A percentile compares a stretch with the other conserved stretches of the same genome.
phyloP scores from a whole-genome alignment of 1,140 invertebrate genomes.

The Akabosia matsudoensis region DNA sequence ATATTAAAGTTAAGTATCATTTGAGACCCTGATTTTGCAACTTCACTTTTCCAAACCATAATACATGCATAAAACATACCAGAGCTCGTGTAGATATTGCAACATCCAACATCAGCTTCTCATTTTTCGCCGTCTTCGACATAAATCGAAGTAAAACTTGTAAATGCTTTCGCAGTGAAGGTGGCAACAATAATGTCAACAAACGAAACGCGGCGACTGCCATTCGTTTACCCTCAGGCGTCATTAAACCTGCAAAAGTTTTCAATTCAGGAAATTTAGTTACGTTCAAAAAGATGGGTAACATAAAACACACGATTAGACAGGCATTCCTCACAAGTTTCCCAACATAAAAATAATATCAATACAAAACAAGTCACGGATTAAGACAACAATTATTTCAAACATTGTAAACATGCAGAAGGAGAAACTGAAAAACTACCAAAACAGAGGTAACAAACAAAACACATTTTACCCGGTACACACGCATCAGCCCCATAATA shows the following conservation, averaged over 20 bases:
- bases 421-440: neutral
- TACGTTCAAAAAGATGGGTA: neutral
- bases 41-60: neutral
- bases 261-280: neutral
- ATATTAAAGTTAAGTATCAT: neutral
- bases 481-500: slow-evolving; percentile 41
- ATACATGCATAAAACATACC: slow-evolving; percentile 25
- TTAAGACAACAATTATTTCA: neutral
- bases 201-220: slow-evolving; percentile 39
- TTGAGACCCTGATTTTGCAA: neutral
- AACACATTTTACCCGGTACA: slow-evolving; percentile 38
- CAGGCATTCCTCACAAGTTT: neutral
- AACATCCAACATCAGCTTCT: slow-evolving; percentile 45
- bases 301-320: neutral
- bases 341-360: no score
- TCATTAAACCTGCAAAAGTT: slow-evolving; percentile 41
- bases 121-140: slow-evolving; percentile 41
- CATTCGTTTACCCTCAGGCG: slow-evolving; percentile 38
- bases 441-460: slow-evolving; percentile 14
- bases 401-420: neutral
- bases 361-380: slow-evolving; percentile 23
- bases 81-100: slow-evolving; percentile 37
- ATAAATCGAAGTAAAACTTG: slow-evolving; percentile 43
- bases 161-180: slow-evolving; percentile 38
- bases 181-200: slow-evolving; percentile 38